Conservation (phyloP, 1,140 invertebrate genomes). For the Aphelinus certus region DNA sequence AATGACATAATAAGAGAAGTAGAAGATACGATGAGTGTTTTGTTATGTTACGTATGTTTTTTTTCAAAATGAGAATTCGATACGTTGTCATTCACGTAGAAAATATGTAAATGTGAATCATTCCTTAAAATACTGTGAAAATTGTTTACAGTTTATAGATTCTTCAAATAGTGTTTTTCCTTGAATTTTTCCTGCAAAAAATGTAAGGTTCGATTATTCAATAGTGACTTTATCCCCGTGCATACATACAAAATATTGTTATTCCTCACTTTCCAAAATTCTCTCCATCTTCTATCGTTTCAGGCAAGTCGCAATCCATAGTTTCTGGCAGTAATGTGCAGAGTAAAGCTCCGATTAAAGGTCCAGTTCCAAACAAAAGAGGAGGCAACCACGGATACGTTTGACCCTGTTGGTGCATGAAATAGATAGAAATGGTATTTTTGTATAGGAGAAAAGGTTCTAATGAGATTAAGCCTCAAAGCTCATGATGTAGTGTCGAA, state of each 20-base stretch:
- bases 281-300: conserved; percentile 70
- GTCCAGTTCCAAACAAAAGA: conserved; percentile 67
- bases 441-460: neutral
- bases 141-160: neutral
- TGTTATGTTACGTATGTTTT: too few relatives aligned
- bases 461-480: conserved; percentile 15
- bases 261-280: conserved; percentile 64
- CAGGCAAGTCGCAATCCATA: conserved; percentile 68
- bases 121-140: neutral
- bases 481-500: neutral
- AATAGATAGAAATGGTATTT: too few relatives aligned
- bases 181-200: conserved; percentile 13
- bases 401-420: conserved; percentile 43
- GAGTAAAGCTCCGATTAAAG: conserved; percentile 66
- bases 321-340: conserved; percentile 72
- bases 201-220: neutral
- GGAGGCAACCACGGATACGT: conserved; percentile 64
- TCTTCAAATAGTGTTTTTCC: conserved; percentile 6
- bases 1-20: too few relatives aligned
- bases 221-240: too few relatives aligned
- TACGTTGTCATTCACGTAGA: neutral
- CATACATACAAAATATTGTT: too few relatives aligned
- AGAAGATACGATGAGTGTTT: too few relatives aligned
- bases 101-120: too few relatives aligned
- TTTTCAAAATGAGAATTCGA: neutral